These are phyloP conservation scores for Meandrusa payeni DNA, from an alignment of 2,888 invertebrate genomes.

Conservation along the genomic window DNA sequence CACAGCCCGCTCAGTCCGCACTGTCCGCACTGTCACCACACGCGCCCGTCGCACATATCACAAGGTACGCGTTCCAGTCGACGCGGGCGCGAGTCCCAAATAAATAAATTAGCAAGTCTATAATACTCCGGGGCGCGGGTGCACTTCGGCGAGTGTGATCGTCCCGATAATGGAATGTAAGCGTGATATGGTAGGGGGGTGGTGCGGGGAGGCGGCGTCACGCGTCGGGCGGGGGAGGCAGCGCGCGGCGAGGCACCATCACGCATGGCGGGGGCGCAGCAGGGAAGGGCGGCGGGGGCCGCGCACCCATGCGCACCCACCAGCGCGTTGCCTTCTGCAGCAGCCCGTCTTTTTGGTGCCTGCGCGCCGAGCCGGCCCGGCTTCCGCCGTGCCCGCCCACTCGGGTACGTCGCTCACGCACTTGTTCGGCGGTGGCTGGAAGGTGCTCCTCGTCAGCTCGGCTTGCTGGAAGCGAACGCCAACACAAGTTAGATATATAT, in stretches of 20 bases:
- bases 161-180: slow-evolving; percentile 79
- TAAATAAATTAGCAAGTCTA: slow-evolving; percentile 77
- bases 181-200: slow-evolving; percentile 63
- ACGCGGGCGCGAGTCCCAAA: slow-evolving; percentile 52
- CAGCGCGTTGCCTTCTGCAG: slow-evolving; percentile 77
- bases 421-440: slow-evolving; percentile 84
- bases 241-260: slow-evolving; percentile 53
- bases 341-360: slow-evolving; percentile 71
- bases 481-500: background rate
- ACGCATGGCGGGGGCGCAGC: slow-evolving; percentile 53
- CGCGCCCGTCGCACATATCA: slow-evolving; percentile 46
- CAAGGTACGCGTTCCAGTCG: slow-evolving; percentile 39
- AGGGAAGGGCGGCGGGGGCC: slow-evolving; percentile 48
- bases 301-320: slow-evolving; percentile 76
- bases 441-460: slow-evolving; percentile 84
- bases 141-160: slow-evolving; percentile 58
- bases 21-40: slow-evolving; percentile 36
- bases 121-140: slow-evolving; percentile 68
- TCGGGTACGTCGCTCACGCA: slow-evolving; percentile 85
- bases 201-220: slow-evolving; percentile 43
- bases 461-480: slow-evolving; percentile 75
- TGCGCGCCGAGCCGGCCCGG: slow-evolving; percentile 34
- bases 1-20: slow-evolving; percentile 27
- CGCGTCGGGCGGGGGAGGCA: slow-evolving; percentile 51
- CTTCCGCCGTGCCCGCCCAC: slow-evolving; percentile 63